Evolutionary conservation across 2,113 vertebrate genomes (phyloP), one percentile per base, ranked within the genome.

Genomic region (Lipotes vexillifer): DNA sequence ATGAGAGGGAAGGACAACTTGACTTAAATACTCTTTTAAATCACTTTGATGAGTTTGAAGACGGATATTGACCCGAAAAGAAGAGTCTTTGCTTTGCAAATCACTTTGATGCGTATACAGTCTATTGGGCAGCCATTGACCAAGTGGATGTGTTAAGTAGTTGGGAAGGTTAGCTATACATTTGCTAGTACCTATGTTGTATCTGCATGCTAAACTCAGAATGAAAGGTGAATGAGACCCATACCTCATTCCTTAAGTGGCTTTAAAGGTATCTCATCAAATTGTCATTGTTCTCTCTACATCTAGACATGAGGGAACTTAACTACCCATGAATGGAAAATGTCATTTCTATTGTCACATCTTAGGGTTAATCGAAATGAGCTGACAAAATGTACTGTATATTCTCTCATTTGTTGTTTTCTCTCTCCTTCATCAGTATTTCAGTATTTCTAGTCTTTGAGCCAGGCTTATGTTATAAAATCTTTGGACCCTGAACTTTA

Each of bases 21-120:
- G 9, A 61, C 61, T 90, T 65, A 96, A 81, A 27, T 88, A 59
- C 82, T 93, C 92, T 68, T 97, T 68, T 96, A 95, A 97, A 98
- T 97, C 71, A 92, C 75, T 97, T 96, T 75, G 96, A 94, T 93
- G 89, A 85, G 83, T 61, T 61, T 90, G 49, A 61, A 94, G 94
- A 74, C 91, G 89, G 41, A 13, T 75, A 88, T 84, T 95, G 93
- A 95, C 75, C 72, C 59, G 4, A 17, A 66, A 65, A 84, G 31
- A 9, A 52, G 52, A 18, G 4, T 61, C 72, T 93, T 85, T 82
- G 17, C 66, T 96, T 97, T 63, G 61, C 71, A 96, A 95, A 90
- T 95, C 86, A 82, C 41, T 94, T 82, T 69, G 44, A 90, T 66
- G 33, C 36, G 33, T 41, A 25, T 38, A 20, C 94, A 33, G 12